Evolutionary conservation across 2,888 invertebrate genomes (phyloP).

Genomic region (Nyleta sp.): DNA sequence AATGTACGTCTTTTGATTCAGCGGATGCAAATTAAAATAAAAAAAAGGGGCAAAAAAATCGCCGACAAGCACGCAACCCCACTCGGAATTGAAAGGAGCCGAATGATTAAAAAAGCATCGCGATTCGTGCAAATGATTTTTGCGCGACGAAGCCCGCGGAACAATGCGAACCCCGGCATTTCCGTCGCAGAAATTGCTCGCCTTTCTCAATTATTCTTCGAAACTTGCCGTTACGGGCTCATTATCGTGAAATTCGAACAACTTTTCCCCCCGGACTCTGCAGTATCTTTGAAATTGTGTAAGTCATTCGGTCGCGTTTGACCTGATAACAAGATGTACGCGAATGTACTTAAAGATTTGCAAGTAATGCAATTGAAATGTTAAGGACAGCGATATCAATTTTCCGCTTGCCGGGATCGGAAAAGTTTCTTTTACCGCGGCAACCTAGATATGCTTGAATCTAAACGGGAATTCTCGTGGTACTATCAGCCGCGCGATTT

Average conservation of each 20-base stretch:
- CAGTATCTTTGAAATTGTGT: constrained; percentile 7
- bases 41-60: background rate
- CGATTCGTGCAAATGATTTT: too few relatives aligned
- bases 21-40: background rate
- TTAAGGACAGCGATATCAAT: constrained; percentile 47
- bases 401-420: constrained; percentile 32
- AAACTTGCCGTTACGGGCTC: too few relatives aligned
- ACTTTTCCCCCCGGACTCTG: too few relatives aligned
- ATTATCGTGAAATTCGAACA: too few relatives aligned
- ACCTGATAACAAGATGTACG: constrained; percentile 2
- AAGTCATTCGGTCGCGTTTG: constrained; percentile 6
- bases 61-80: too few relatives aligned
- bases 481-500: constrained; percentile 44
- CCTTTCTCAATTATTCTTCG: too few relatives aligned
- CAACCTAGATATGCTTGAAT: constrained; percentile 53
- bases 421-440: constrained; percentile 14
- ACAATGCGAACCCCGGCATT: too few relatives aligned
- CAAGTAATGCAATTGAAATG: constrained; percentile 31
- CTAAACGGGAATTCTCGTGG: constrained; percentile 45
- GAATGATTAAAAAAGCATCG: too few relatives aligned
- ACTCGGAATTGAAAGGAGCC: too few relatives aligned
- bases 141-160: too few relatives aligned
- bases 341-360: constrained; percentile 35
- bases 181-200: too few relatives aligned
- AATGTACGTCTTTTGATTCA: background rate